phyloP scores from a whole-genome alignment of 2,113 vertebrate genomes.

The Sylvia atricapilla region DNA sequence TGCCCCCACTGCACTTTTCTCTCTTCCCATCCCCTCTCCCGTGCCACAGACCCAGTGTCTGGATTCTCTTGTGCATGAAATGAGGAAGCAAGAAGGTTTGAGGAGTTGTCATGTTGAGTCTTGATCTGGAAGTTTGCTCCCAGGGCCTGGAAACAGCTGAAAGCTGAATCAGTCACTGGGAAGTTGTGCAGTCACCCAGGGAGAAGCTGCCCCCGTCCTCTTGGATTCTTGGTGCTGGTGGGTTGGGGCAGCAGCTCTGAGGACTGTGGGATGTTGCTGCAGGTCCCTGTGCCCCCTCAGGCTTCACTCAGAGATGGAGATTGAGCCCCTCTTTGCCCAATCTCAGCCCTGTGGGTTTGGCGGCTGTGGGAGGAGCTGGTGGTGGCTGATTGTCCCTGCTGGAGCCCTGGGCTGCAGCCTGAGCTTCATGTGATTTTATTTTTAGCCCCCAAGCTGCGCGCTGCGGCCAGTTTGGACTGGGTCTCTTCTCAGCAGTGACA shows the following conservation, averaged over 20 bases:
- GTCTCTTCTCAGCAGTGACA: not conserved
- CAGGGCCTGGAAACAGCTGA: not conserved
- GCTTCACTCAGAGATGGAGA: accelerated
- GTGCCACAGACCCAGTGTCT: accelerated
- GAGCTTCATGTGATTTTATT: constrained; percentile 38
- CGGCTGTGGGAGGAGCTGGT: accelerated
- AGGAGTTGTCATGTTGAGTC: not conserved
- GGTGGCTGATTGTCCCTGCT: not conserved
- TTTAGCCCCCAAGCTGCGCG: not conserved
- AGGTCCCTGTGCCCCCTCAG: not conserved
- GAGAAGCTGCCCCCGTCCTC: accelerated
- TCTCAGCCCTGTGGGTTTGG: not conserved
- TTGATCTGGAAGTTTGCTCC: not conserved
- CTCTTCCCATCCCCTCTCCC: not conserved
- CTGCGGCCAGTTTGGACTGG: not conserved
- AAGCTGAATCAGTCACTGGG: not conserved
- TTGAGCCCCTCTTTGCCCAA: not conserved
- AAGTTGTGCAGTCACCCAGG: not conserved
- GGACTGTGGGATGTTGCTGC: not conserved
- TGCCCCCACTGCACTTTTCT: not conserved
- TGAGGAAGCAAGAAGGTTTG: not conserved
- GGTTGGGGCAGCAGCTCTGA: not conserved
- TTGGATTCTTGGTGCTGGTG: not conserved
- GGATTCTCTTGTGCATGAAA: accelerated
- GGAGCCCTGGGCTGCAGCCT: not conserved